These are phyloP conservation scores for Calidris pugnax DNA, from an alignment of 2,113 vertebrate genomes.

Conservation along the genomic window DNA sequence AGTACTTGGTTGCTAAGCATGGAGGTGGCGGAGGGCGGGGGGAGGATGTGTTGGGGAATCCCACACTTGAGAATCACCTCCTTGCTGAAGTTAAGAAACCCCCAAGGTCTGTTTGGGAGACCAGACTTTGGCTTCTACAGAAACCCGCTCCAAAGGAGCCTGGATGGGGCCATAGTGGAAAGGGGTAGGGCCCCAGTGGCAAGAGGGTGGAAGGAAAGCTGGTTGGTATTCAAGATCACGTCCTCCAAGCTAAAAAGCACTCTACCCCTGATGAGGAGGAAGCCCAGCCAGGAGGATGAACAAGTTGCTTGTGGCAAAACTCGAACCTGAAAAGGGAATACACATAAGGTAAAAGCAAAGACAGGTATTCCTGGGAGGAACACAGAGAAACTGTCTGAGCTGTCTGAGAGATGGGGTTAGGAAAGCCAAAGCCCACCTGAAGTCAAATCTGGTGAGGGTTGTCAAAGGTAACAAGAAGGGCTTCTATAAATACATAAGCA, in stretches of 20 bases:
- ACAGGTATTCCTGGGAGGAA: background rate
- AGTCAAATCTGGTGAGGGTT: background rate
- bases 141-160: background rate
- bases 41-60: background rate
- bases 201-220: background rate
- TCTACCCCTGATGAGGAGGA: background rate
- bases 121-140: background rate
- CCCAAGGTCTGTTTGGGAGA: background rate
- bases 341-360: background rate
- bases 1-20: background rate
- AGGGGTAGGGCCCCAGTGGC: background rate
- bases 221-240: background rate
- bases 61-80: background rate
- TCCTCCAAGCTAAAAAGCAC: background rate
- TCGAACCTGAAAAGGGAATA: background rate
- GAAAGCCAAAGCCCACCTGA: background rate
- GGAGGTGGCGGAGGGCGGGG: too few relatives aligned
- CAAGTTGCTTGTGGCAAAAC: background rate
- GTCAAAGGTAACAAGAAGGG: background rate
- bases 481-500: background rate
- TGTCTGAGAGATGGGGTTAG: background rate
- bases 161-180: background rate
- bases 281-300: background rate
- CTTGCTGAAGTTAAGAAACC: background rate
- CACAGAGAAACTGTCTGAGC: background rate